These are phyloP conservation scores for Oikopleura albicans DNA, from an alignment of 23 tunicate species.

Conservation along the genomic window DNA sequence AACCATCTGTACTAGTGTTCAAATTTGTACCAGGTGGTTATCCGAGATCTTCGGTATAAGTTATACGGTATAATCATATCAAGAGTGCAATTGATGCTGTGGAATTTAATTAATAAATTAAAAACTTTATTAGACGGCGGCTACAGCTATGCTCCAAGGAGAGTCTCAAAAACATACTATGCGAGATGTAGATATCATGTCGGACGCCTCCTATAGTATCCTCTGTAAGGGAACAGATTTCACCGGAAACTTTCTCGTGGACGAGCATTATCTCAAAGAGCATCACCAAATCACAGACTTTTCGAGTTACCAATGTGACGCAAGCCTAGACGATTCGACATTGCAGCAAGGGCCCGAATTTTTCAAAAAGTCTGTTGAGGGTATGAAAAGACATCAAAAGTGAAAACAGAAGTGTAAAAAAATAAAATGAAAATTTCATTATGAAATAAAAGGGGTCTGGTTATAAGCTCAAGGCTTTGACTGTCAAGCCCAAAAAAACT, in stretches of 20 bases:
- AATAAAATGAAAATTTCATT: too few relatives aligned
- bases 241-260: slow-evolving; percentile 68
- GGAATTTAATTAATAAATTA: background rate
- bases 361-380: background rate
- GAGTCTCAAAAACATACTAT: background rate
- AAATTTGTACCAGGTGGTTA: too few relatives aligned
- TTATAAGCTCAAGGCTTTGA: too few relatives aligned
- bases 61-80: too few relatives aligned
- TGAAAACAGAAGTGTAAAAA: background rate
- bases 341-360: background rate
- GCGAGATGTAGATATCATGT: background rate
- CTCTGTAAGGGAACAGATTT: slow-evolving; percentile 16
- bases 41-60: too few relatives aligned
- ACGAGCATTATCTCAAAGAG: slow-evolving; percentile 40
- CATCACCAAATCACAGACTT: slow-evolving; percentile 60
- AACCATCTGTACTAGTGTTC: too few relatives aligned
- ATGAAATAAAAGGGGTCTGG: too few relatives aligned
- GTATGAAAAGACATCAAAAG: background rate
- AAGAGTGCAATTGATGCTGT: too few relatives aligned
- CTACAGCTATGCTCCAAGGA: background rate
- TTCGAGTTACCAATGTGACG: slow-evolving; percentile 17
- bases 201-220: background rate
- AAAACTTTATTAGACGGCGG: slow-evolving; percentile 2
- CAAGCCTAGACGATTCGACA: background rate
- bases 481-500: too few relatives aligned